Evolutionary conservation across 2,113 vertebrate genomes (phyloP).

Genomic region (Megaptera novaeangliae): DNA sequence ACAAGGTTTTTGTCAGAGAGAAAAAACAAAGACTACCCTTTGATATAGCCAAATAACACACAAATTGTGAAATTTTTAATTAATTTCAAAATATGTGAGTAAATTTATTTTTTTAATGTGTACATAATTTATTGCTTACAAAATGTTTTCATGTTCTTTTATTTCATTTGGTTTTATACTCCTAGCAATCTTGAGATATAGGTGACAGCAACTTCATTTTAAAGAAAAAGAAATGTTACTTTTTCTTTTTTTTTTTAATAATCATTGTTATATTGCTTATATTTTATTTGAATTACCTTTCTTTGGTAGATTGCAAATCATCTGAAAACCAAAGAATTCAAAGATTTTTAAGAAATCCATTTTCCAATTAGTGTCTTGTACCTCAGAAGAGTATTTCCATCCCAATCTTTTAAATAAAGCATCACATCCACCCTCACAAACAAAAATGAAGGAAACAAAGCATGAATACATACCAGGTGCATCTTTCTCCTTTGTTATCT

Average conservation of each 20-base stretch:
- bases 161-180: not conserved
- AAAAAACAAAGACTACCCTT: constrained; percentile 43
- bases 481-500: not conserved
- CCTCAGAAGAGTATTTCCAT: not conserved
- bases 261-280: not conserved
- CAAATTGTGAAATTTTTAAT: not conserved
- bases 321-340: not conserved
- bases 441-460: not conserved
- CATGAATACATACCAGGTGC: fast-evolving
- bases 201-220: not conserved
- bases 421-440: not conserved
- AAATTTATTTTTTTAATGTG: not conserved
- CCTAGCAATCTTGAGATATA: not conserved
- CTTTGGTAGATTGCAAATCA: not conserved
- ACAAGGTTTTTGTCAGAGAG: constrained; percentile 57
- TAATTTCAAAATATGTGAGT: not conserved
- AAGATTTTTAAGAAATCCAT: not conserved
- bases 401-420: not conserved
- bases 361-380: not conserved
- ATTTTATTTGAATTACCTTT: not conserved
- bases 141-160: not conserved
- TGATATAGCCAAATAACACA: not conserved
- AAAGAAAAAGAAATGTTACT: not conserved
- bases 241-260: not conserved
- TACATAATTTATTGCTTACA: not conserved